Evolutionary conservation across 2,888 invertebrate genomes (phyloP).

Genomic region (Lacanobia wlatinum): DNA sequence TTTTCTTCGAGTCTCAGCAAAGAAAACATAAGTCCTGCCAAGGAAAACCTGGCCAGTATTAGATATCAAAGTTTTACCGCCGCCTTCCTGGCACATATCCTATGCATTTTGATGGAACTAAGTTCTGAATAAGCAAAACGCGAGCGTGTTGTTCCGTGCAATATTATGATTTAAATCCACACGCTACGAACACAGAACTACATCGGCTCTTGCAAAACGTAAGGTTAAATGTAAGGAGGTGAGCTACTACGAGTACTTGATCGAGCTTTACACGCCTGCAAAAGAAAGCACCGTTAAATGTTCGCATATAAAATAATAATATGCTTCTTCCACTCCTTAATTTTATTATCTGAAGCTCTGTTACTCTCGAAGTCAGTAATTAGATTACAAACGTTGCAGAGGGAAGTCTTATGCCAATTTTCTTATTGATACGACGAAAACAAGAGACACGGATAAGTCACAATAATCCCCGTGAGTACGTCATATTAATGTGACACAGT

Average conservation of each 20-base stretch:
- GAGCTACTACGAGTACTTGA: conserved; percentile 17
- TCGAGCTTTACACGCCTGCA: background rate
- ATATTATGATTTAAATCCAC: conserved; percentile 51
- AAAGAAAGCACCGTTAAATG: conserved; percentile 20
- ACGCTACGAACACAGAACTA: conserved; percentile 26
- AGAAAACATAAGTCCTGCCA: conserved; percentile 53
- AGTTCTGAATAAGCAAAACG: conserved; percentile 65
- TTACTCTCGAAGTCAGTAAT: conserved; percentile 37
- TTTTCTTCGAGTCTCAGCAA: conserved; percentile 30
- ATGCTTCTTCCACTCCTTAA: conserved; percentile 22
- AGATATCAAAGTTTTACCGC: conserved; percentile 63
- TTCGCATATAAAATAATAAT: conserved; percentile 23
- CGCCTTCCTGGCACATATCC: conserved; percentile 57
- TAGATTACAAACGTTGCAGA: conserved; percentile 43
- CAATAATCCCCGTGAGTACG: conserved; percentile 12
- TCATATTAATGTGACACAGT: conserved; percentile 14
- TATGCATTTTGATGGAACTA: conserved; percentile 64
- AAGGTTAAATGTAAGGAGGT: conserved; percentile 16
- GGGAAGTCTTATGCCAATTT: conserved; percentile 28
- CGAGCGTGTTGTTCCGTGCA: conserved; percentile 48
- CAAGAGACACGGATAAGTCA: conserved; percentile 20
- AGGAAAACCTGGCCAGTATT: conserved; percentile 55
- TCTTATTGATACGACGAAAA: conserved; percentile 36
- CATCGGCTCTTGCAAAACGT: conserved; percentile 23
- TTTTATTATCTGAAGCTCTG: conserved; percentile 35